Conservation (phyloP, 1,140 invertebrate genomes). For the Sarcophaga bullata region DNA sequence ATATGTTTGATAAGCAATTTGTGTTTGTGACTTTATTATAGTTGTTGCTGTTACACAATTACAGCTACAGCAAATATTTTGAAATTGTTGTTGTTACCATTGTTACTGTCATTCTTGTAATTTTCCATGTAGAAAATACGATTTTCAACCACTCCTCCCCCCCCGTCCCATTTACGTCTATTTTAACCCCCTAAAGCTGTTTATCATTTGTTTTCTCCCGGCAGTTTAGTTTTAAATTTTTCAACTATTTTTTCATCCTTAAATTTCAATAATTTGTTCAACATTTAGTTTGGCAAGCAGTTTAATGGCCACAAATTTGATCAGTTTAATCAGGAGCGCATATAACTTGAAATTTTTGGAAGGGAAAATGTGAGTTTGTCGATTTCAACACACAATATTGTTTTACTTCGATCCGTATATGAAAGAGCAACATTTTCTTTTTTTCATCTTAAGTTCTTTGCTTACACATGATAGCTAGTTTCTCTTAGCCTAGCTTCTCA, state of each 20-base stretch:
- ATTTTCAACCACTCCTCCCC: too few relatives aligned
- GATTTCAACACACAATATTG: too few relatives aligned
- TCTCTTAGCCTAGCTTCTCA: too few relatives aligned
- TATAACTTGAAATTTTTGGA: too few relatives aligned
- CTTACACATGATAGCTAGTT: too few relatives aligned
- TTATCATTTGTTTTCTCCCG: background rate
- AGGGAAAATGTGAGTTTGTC: too few relatives aligned
- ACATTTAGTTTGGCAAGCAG: background rate
- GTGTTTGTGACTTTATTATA: slow-evolving; percentile 18
- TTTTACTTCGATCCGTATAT: too few relatives aligned
- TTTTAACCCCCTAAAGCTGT: background rate
- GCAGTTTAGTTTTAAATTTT: background rate
- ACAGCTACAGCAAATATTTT: background rate
- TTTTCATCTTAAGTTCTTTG: too few relatives aligned
- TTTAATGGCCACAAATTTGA: background rate
- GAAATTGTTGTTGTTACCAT: background rate
- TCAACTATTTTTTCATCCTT: background rate
- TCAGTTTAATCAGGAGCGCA: too few relatives aligned
- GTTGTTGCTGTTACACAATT: background rate
- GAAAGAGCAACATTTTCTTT: too few relatives aligned
- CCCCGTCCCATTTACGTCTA: background rate
- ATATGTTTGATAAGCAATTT: slow-evolving; percentile 24
- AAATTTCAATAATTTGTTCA: background rate
- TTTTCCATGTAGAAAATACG: background rate
- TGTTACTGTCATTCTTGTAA: background rate